Evolutionary conservation across 2,888 invertebrate species (phyloP), one percentile per base, ranked within the genome.

Genomic region (Polydrusus pterygomalis): DNA sequence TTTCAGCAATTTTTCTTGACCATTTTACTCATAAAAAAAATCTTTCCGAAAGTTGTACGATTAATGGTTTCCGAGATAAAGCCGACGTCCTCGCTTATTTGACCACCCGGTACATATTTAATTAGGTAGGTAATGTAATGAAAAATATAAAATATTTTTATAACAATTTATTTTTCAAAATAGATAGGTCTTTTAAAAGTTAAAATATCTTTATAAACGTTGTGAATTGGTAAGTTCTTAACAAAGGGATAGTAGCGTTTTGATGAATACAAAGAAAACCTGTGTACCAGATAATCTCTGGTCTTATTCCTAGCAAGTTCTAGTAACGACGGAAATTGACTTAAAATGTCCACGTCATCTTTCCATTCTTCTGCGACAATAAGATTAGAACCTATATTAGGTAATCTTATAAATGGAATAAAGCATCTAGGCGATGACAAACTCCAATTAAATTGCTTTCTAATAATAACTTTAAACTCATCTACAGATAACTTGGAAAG

Each of bases 261-360:
- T 13, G 81, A 71, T 67, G 54, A 77, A 11, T 64, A 68, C n/a
- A 80, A 71, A 6, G 76, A 74, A 74, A 73, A 79, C 40, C 51
- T 79, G 25, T 69, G 20, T 10, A 78, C 79, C 17, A 84, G 74
- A 74, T 79, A 65, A 56, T 80, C 79, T 60, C 83, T 78, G 63
- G 81, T 54, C 62, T 72, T 60, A 74, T 84, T 80, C 75, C 84
- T 80, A 56, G 83, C 71, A 63, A 84, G 64, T 77, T 84, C 82
- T 15, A 83, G 56, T 74, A 84, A 79, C 2, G 80, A 80, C 30
- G 83, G 83, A 69, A 82, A n/a, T 15, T 49, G 54, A 30, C 64
- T 38, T 13, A 70, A 15, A 8, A n/a, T 60, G n/a, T 67, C 38
- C 11, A 17, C 34, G 3, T 71, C 49, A n/a, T 30, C 30, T 43